Base-by-base conservation (phyloP, 2,113 vertebrate genomes). In the Erythrocebus patas region DNA sequence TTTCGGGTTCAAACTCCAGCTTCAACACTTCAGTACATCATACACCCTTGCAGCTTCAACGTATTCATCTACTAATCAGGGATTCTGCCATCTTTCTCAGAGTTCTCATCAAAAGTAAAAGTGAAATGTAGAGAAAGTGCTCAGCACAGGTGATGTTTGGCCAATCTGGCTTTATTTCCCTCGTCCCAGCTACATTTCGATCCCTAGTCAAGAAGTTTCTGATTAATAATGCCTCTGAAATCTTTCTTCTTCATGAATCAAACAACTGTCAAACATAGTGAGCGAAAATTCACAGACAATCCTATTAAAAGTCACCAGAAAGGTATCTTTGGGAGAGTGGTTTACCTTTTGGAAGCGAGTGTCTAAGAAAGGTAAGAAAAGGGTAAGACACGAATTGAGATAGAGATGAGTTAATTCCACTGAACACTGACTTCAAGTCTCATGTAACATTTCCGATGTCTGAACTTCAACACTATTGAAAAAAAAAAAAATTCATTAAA, bases 211-310 rank as follows among this genome's bases (percentile, higher is more conserved):
- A 70, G 22, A 81, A 75, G 38, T 93, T 82, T 68, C 38, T 89
- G 38, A 83, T 57, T 66, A 82, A 82, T 76, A 68, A 38, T 45
- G 45, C 66, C n/a, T 68, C 76, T 91, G 52, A 96, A 82, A 57
- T 82, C 82, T 66, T 96, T 82, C 83, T 25, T 87, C 93, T 87
- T 90, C 18, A 35, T 82, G 35, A 90, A 45, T 90, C 80, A 93
- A 72, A 84, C 40, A 82, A 76, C 14, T 82, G 8, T 86, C 30
- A 86, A 95, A 43, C 23, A 32, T 18, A 82, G 68, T 43, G 18
- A 92, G 22, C 27, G 81, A 83, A 82, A 87, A 57, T 61, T 91
- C 64, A 75, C 82, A 72, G 27, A n/a, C 8, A 50, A 87, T 32
- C 55, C 50, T 70, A 70, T 66, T 38, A 70, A 83, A 93, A 85